phyloP scores from a whole-genome alignment of 2,797 vertebrate genomes.

The Microtus californicus region DNA sequence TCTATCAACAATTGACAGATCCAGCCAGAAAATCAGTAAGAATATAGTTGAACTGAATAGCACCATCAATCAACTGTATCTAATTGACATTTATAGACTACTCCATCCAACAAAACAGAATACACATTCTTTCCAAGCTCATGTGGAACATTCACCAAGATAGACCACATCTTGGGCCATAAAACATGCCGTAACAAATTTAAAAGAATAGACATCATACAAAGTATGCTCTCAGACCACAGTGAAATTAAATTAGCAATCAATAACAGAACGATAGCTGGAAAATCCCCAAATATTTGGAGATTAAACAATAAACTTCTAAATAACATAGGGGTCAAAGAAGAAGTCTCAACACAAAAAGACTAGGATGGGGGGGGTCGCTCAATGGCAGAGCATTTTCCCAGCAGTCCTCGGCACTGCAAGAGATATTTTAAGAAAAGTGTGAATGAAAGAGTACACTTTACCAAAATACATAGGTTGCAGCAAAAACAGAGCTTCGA shows the following conservation, averaged over 20 bases:
- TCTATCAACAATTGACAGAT: conserved; percentile 64
- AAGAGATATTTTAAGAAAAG: conserved; percentile 7
- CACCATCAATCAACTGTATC: conserved; percentile 60
- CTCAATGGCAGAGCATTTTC: background rate
- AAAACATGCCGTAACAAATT: conserved; percentile 67
- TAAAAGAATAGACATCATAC: conserved; percentile 37
- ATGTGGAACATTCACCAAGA: conserved; percentile 54
- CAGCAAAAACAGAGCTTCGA: conserved; percentile 53
- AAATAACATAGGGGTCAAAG: conserved; percentile 50
- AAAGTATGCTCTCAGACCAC: conserved; percentile 50
- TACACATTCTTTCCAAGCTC: conserved; percentile 67
- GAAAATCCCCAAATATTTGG: conserved; percentile 48
- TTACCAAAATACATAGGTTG: conserved; percentile 18
- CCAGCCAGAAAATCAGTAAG: conserved; percentile 69
- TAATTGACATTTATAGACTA: conserved; percentile 73
- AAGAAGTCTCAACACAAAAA: conserved; percentile 42
- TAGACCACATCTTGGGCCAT: conserved; percentile 41
- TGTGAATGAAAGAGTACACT: background rate
- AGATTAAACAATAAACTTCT: conserved; percentile 58
- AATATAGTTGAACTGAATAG: conserved; percentile 64
- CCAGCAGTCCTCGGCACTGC: background rate
- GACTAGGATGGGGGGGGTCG: background rate
- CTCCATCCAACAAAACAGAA: conserved; percentile 65
- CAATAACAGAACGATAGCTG: conserved; percentile 43
- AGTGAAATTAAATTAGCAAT: conserved; percentile 63